Evolutionary conservation across 2,888 invertebrate genomes (phyloP).

Genomic region (Chironomus tentans): DNA sequence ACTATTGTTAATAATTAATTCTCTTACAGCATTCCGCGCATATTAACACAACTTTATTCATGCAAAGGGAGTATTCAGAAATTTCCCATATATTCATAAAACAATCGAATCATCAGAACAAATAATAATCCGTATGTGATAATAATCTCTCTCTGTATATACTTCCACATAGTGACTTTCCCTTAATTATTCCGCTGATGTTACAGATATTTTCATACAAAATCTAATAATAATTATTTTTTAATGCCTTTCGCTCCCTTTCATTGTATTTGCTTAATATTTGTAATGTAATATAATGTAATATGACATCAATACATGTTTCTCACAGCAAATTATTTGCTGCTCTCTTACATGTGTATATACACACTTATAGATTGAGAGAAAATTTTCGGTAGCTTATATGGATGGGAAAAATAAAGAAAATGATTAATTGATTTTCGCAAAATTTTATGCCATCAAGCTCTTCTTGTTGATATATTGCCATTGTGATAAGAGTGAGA

Average conservation of each 20-base stretch:
- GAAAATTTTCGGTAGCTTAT: too few species aligned
- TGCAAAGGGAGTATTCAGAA: too few species aligned
- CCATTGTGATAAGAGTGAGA: neutral
- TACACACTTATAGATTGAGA: too few species aligned
- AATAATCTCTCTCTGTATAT: neutral
- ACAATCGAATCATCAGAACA: too few species aligned
- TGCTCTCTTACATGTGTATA: neutral
- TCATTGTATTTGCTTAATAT: neutral
- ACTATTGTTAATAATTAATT: too few species aligned
- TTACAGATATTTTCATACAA: too few species aligned
- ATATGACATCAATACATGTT: neutral
- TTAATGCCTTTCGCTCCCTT: neutral
- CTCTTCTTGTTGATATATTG: neutral
- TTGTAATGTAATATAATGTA: neutral
- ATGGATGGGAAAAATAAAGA: neutral
- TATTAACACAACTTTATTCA: too few species aligned
- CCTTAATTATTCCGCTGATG: too few species aligned
- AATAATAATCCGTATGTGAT: too few species aligned
- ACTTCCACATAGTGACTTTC: neutral
- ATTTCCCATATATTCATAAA: too few species aligned
- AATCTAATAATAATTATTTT: neutral
- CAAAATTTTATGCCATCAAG: neutral
- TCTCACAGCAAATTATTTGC: neutral
- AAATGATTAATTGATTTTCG: slow-evolving; percentile 15
- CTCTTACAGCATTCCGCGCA: too few species aligned